A percentile compares a stretch with the other conserved stretches of the same genome.
Conservation (phyloP, 2,113 vertebrate genomes). For the Rutilus rutilus region DNA sequence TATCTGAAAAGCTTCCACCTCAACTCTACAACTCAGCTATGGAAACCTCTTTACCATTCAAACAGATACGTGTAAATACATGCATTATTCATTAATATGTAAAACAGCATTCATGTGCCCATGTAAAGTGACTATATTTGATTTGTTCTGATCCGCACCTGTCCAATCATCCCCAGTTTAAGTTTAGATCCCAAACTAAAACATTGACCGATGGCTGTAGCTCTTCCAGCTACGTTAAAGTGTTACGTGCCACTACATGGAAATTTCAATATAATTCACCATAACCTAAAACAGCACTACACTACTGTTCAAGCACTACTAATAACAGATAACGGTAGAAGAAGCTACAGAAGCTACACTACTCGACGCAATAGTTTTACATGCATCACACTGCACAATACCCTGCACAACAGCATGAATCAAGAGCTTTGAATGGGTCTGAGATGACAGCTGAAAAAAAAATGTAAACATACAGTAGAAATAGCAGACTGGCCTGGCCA, state of each 20-base stretch:
- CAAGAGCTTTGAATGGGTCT: slow-evolving; percentile 59
- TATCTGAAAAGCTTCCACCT: slow-evolving; percentile 2
- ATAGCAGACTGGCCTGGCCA: slow-evolving; percentile 72
- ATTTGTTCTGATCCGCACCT: slow-evolving; percentile 40
- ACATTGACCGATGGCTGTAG: slow-evolving; percentile 51
- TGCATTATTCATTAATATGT: slow-evolving; percentile 56
- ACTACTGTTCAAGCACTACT: slow-evolving; percentile 6
- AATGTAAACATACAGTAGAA: slow-evolving; percentile 79
- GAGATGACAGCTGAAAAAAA: slow-evolving; percentile 59
- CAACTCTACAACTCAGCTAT: slow-evolving; percentile 10
- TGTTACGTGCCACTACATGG: slow-evolving; percentile 66
- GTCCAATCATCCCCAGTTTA: slow-evolving; percentile 48
- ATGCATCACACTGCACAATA: slow-evolving; percentile 56
- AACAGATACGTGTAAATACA: slow-evolving; percentile 59
- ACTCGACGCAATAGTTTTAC: slow-evolving; percentile 19
- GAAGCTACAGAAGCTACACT: not conserved
- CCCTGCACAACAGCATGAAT: slow-evolving; percentile 68
- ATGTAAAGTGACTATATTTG: slow-evolving; percentile 24
- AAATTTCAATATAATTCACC: not conserved
- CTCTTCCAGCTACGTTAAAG: slow-evolving; percentile 74
- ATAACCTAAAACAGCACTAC: not conserved
- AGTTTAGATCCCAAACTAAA: slow-evolving; percentile 56
- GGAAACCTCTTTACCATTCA: slow-evolving; percentile 34
- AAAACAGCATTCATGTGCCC: slow-evolving; percentile 51
- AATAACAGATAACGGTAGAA: not conserved